Conservation (phyloP, 2,113 vertebrate species). For the Speoplatyrhinus poulsoni region DNA sequence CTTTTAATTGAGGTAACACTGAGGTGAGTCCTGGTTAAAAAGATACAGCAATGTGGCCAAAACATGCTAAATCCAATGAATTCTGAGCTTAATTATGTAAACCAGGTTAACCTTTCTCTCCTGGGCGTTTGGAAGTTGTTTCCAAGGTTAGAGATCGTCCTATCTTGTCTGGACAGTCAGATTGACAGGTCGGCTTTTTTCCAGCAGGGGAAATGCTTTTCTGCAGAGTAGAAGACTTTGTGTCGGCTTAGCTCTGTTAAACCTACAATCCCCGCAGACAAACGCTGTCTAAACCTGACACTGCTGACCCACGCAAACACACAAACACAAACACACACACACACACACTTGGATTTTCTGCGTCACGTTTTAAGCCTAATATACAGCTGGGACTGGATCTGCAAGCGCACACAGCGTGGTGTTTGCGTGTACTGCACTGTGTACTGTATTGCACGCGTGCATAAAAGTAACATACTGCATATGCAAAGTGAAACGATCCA, state of each 20-base stretch:
- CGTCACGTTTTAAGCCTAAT: too few relatives aligned
- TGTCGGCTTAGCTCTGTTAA: constrained; percentile 71
- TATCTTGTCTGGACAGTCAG: constrained; percentile 66
- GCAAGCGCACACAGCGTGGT: too few relatives aligned
- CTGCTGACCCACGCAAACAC: constrained; percentile 64
- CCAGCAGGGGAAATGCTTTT: constrained; percentile 62
- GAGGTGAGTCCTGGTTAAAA: constrained; percentile 1
- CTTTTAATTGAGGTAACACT: constrained; percentile 13
- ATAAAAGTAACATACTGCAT: too few relatives aligned
- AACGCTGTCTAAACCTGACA: constrained; percentile 68
- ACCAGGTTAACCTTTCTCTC: constrained; percentile 42
- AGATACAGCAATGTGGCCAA: constrained; percentile 20
- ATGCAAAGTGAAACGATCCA: too few relatives aligned
- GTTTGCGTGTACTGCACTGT: too few relatives aligned
- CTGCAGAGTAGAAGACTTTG: constrained; percentile 69
- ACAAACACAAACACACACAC: not conserved
- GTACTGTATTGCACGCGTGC: too few relatives aligned
- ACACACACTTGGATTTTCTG: not conserved
- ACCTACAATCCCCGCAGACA: constrained; percentile 70
- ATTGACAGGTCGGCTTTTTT: constrained; percentile 44
- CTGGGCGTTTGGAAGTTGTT: constrained; percentile 39
- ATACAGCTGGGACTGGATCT: too few relatives aligned
- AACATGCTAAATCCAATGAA: constrained; percentile 18
- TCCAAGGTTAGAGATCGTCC: constrained; percentile 59
- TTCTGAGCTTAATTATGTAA: constrained; percentile 28